phyloP scores from a whole-genome alignment of 2,797 vertebrate genomes.

The Mormyrus hasselquistii region DNA sequence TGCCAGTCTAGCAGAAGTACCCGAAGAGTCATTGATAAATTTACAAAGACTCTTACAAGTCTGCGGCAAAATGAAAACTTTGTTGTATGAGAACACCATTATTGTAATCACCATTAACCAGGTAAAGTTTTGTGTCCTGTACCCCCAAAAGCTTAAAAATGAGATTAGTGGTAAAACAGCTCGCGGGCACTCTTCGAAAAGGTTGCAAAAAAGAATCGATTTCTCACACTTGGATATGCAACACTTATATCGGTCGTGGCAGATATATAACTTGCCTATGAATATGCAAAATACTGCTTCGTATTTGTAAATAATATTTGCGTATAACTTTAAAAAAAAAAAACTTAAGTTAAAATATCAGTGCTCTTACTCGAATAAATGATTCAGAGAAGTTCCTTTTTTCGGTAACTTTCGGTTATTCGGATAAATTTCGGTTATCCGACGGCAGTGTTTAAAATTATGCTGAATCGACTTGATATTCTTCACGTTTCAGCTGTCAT shows the following conservation, averaged over 20 bases:
- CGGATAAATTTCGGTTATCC: background rate
- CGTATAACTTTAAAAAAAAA: background rate
- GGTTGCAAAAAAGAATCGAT: background rate
- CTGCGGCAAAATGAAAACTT: background rate
- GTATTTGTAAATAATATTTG: background rate
- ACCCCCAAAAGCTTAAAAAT: background rate
- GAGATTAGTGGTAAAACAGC: background rate
- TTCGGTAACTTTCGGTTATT: background rate
- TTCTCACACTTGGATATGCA: background rate
- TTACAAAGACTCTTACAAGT: slow-evolving; percentile 26
- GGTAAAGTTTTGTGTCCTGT: background rate
- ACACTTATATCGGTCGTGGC: background rate
- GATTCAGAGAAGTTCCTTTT: background rate
- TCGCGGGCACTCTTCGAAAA: background rate
- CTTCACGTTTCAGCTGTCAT: background rate
- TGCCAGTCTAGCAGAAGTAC: slow-evolving; percentile 41
- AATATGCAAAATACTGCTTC: background rate
- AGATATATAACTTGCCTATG: background rate
- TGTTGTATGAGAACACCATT: background rate
- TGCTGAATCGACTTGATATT: background rate
- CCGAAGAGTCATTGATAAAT: slow-evolving; percentile 44
- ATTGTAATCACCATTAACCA: background rate
- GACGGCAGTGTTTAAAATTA: background rate
- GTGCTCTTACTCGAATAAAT: background rate
- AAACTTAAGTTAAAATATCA: background rate